Evolutionary conservation across 2,888 invertebrate genomes (phyloP).

Genomic region (Eupithecia subumbrata): DNA sequence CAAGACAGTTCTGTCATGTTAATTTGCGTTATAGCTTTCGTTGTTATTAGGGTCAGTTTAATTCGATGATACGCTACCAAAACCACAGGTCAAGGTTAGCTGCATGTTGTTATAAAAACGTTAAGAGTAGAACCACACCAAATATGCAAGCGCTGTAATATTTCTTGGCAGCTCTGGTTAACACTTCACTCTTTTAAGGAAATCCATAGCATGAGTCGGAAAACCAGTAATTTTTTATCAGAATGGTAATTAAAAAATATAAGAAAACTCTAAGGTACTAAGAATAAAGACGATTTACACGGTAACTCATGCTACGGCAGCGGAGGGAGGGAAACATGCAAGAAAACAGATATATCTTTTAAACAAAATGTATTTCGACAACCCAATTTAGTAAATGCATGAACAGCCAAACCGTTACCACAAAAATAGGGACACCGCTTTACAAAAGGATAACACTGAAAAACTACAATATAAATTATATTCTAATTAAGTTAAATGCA

Average conservation of each 20-base stretch:
- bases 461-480: slow-evolving; percentile 2
- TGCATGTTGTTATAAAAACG: slow-evolving; percentile 27
- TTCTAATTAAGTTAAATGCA: slow-evolving; percentile 17
- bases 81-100: slow-evolving; percentile 25
- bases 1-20: slow-evolving; percentile 10
- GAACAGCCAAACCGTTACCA: slow-evolving; percentile 70
- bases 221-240: background rate
- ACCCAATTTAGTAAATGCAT: slow-evolving; percentile 74
- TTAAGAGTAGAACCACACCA: slow-evolving; percentile 31
- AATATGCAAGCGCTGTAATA: slow-evolving; percentile 29
- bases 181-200: slow-evolving; percentile 29
- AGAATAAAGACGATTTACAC: slow-evolving; percentile 12
- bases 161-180: slow-evolving; percentile 14
- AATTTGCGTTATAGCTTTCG: slow-evolving; percentile 19
- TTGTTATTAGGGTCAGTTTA: slow-evolving; percentile 15
- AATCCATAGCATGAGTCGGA: slow-evolving; percentile 48
- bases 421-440: slow-evolving; percentile 54
- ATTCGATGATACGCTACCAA: slow-evolving; percentile 13
- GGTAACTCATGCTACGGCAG: slow-evolving; percentile 63
- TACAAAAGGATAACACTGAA: slow-evolving; percentile 39
- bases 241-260: background rate
- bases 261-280: background rate
- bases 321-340: slow-evolving; percentile 72
- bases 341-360: slow-evolving; percentile 79
- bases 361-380: slow-evolving; percentile 78